Evolutionary conservation across 2,888 invertebrate genomes (phyloP).

Genomic region (Cylloceria caligata): DNA sequence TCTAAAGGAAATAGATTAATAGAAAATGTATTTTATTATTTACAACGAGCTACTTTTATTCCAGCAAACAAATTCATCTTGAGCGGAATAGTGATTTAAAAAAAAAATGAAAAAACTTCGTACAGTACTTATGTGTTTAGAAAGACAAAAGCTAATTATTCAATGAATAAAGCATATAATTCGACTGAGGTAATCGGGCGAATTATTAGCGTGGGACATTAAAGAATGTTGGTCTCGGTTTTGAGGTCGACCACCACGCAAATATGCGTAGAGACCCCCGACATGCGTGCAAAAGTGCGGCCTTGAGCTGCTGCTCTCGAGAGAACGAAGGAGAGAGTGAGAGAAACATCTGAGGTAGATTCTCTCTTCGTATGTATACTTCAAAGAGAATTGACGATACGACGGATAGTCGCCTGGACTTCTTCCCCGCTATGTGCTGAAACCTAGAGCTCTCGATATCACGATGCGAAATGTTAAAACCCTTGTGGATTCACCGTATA

Average conservation of each 20-base stretch:
- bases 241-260: conserved; percentile 52
- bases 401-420: not conserved
- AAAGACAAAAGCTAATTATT: too few relatives aligned
- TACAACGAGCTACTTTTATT: too few relatives aligned
- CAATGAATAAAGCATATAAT: not conserved
- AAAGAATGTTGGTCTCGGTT: conserved; percentile 55
- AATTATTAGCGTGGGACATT: conserved; percentile 59
- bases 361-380: conserved; percentile 12
- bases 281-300: conserved; percentile 44
- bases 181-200: conserved; percentile 38
- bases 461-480: conserved; percentile 12
- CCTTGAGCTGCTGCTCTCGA: conserved; percentile 44
- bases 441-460: conserved; percentile 11
- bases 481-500: not conserved
- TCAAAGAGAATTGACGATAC: conserved; percentile 18
- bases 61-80: too few relatives aligned
- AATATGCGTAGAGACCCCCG: conserved; percentile 23
- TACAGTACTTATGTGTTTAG: too few relatives aligned
- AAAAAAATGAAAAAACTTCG: too few relatives aligned
- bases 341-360: conserved; percentile 15
- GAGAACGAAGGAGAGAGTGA: conserved; percentile 31
- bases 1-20: too few relatives aligned
- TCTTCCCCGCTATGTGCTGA: not conserved
- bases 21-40: too few relatives aligned
- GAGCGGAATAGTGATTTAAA: too few relatives aligned